phyloP scores from a whole-genome alignment of 2,113 vertebrate genomes.

The Psittacus erithacus region DNA sequence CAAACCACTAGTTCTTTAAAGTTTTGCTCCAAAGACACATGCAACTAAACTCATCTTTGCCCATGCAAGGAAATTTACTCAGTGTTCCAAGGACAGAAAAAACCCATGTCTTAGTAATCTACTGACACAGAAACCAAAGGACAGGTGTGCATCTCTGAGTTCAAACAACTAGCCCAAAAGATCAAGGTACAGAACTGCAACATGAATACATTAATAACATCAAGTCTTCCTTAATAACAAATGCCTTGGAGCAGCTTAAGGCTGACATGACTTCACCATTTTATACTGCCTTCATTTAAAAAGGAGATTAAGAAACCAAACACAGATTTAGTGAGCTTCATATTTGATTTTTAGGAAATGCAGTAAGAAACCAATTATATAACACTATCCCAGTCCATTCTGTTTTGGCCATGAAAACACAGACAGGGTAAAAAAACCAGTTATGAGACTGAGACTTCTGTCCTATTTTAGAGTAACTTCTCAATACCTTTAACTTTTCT shows the following conservation, averaged over 20 bases:
- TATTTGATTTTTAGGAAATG: not conserved
- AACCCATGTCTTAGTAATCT: not conserved
- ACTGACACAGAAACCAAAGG: slow-evolving; percentile 44
- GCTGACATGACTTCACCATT: not conserved
- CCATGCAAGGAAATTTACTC: not conserved
- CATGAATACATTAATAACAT: not conserved
- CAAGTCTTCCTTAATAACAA: slow-evolving; percentile 20
- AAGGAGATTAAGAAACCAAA: not conserved
- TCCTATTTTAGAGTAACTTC: not conserved
- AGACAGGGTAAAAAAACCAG: not conserved
- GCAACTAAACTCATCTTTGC: not conserved
- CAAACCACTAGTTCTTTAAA: not conserved
- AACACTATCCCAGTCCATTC: not conserved
- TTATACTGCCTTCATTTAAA: slow-evolving; percentile 22
- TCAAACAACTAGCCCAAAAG: not conserved
- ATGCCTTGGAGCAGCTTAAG: not conserved
- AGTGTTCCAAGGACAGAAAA: not conserved
- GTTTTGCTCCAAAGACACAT: not conserved
- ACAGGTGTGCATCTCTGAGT: slow-evolving; percentile 31
- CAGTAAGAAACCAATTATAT: not conserved
- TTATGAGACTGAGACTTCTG: not conserved
- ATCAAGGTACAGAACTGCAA: slow-evolving; percentile 43
- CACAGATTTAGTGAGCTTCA: not conserved
- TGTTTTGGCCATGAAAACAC: not conserved
- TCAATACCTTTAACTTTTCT: not conserved